A percentile compares a stretch with the other conserved stretches of the same genome.
These are phyloP conservation scores for Cryptocephalus moraei DNA, from an alignment of 2,888 invertebrate species.

Conservation along the genomic window DNA sequence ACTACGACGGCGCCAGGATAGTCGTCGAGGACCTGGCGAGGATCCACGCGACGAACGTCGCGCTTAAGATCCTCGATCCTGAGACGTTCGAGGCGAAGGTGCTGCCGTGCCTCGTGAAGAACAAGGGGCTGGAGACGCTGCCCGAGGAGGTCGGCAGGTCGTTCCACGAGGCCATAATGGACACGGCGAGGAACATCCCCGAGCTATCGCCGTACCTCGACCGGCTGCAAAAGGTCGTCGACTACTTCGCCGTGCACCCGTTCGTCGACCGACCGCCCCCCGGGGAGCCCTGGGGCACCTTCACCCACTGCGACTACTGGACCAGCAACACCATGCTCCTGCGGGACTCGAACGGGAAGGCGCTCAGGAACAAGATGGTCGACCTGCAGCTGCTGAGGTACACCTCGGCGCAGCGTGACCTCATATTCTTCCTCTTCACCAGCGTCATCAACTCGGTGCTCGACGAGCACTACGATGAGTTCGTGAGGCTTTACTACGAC, in stretches of 20 bases:
- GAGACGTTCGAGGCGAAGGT: constrained; percentile 36
- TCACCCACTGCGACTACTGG: constrained; percentile 51
- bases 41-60: constrained; percentile 49
- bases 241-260: constrained; percentile 18
- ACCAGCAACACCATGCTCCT: constrained; percentile 50
- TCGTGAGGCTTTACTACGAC: constrained; percentile 44
- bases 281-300: constrained; percentile 42
- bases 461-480: constrained; percentile 38
- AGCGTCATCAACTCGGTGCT: constrained; percentile 40
- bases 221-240: constrained; percentile 20
- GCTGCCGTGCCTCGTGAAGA: constrained; percentile 32
- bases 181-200: constrained; percentile 22
- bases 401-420: constrained; percentile 42
- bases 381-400: constrained; percentile 49
- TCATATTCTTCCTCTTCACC: constrained; percentile 46
- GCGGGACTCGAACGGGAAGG: constrained; percentile 37
- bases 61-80: constrained; percentile 40
- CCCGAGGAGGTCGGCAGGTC: constrained; percentile 27
- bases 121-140: constrained; percentile 28
- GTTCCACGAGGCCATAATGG: constrained; percentile 28
- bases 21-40: constrained; percentile 43
- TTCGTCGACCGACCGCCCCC: constrained; percentile 22
- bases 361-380: constrained; percentile 44
- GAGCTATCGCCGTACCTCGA: constrained; percentile 24
- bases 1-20: constrained; percentile 39